Evolutionary conservation across 2,797 vertebrate genomes (phyloP).

Genomic region (Gymnocypris eckloni): DNA sequence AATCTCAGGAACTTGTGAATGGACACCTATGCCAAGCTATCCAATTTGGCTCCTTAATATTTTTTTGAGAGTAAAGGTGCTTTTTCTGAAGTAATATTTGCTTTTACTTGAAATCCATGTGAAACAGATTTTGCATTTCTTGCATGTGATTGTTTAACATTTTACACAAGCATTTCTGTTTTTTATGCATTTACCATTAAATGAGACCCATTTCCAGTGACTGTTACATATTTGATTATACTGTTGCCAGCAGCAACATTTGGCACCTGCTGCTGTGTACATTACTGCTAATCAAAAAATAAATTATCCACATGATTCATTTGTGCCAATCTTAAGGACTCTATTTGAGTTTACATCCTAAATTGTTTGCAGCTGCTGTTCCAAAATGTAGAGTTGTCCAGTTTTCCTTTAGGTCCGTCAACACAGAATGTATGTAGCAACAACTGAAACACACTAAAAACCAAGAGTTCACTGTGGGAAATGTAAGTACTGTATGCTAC

Average conservation of each 20-base stretch:
- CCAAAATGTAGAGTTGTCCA: neutral
- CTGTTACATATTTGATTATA: slow-evolving; percentile 5
- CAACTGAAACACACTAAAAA: neutral
- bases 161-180: neutral
- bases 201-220: slow-evolving; percentile 14
- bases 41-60: neutral
- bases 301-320: slow-evolving; percentile 35
- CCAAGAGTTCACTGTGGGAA: neutral
- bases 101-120: neutral
- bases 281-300: slow-evolving; percentile 36
- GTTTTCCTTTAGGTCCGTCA: neutral
- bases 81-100: neutral
- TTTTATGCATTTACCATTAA: slow-evolving; percentile 3
- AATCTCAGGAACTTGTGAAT: neutral
- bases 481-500: neutral
- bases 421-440: neutral
- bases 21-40: neutral
- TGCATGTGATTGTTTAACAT: neutral
- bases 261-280: slow-evolving; percentile 20
- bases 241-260: slow-evolving; percentile 23
- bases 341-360: slow-evolving; percentile 5
- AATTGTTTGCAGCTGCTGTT: slow-evolving; percentile 24
- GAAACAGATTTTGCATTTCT: neutral
- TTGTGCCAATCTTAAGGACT: slow-evolving; percentile 33
- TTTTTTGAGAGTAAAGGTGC: neutral